Conservation (phyloP, 1,140 invertebrate genomes). For the Nasonia giraulti region DNA sequence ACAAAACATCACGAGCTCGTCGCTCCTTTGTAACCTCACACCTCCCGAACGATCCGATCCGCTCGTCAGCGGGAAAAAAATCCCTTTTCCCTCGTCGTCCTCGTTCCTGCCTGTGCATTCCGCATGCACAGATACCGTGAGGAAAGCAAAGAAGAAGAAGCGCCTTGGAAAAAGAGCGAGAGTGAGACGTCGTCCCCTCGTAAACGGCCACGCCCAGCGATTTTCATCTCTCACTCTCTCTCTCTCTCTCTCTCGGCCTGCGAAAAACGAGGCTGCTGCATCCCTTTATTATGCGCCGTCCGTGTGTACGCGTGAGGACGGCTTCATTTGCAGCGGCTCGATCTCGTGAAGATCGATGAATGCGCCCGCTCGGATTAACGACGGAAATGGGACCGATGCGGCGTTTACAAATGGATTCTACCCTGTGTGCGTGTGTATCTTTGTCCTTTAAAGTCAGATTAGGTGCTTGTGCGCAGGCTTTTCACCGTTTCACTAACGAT, state of each 20-base stretch:
- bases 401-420: slow-evolving; percentile 12
- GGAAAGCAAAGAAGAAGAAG: slow-evolving; percentile 51
- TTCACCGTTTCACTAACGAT: slow-evolving; percentile 8
- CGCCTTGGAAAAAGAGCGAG: slow-evolving; percentile 38
- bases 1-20: slow-evolving; percentile 64
- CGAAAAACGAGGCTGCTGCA: slow-evolving; percentile 17
- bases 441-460: slow-evolving; percentile 40
- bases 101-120: not conserved
- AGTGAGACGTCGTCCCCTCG: slow-evolving; percentile 57
- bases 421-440: not conserved
- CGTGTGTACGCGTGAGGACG: slow-evolving; percentile 5
- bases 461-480: not conserved
- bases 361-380: slow-evolving; percentile 17
- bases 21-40: slow-evolving; percentile 70
- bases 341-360: slow-evolving; percentile 25
- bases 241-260: slow-evolving; percentile 38
- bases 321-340: slow-evolving; percentile 17
- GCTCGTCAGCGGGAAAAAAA: slow-evolving; percentile 6
- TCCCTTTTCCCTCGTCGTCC: not conserved
- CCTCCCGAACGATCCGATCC: slow-evolving; percentile 63
- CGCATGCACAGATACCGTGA: not conserved
- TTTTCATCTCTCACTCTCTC: slow-evolving; percentile 59
- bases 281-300: slow-evolving; percentile 31
- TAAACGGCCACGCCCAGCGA: slow-evolving; percentile 63
- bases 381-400: not conserved